These are phyloP conservation scores for Tyrannus savana DNA, from an alignment of 2,113 vertebrate genomes.

Conservation along the genomic window DNA sequence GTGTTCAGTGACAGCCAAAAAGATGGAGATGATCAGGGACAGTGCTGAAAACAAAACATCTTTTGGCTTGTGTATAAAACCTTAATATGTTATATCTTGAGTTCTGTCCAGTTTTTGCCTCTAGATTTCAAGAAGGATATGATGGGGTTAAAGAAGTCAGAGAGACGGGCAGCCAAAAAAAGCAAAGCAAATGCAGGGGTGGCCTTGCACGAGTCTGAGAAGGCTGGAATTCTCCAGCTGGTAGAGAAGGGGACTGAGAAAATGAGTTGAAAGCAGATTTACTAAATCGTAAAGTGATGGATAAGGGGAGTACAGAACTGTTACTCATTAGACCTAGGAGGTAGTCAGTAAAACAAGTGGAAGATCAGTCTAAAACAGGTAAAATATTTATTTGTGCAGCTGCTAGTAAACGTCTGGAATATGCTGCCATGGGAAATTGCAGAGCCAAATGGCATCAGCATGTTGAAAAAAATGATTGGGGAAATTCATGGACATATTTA, in stretches of 20 bases:
- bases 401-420: not conserved
- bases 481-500: not conserved
- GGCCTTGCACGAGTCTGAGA: not conserved
- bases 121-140: not conserved
- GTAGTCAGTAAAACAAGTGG: not conserved
- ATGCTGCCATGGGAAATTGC: not conserved
- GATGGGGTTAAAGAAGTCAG: not conserved
- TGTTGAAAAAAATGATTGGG: not conserved
- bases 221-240: not conserved
- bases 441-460: not conserved
- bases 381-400: not conserved
- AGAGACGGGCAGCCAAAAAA: not conserved
- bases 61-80: not conserved
- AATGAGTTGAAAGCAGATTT: not conserved
- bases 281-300: not conserved
- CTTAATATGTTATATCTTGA: not conserved
- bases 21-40: not conserved
- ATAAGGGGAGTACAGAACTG: not conserved
- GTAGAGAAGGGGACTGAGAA: not conserved
- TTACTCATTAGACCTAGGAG: not conserved
- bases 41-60: not conserved
- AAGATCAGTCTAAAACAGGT: not conserved
- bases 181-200: not conserved
- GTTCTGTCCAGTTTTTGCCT: not conserved
- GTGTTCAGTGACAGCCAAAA: not conserved